Evolutionary conservation across 2,888 invertebrate species (phyloP), one percentile per base, ranked within the genome.

Genomic region (Eupithecia dodoneata): DNA sequence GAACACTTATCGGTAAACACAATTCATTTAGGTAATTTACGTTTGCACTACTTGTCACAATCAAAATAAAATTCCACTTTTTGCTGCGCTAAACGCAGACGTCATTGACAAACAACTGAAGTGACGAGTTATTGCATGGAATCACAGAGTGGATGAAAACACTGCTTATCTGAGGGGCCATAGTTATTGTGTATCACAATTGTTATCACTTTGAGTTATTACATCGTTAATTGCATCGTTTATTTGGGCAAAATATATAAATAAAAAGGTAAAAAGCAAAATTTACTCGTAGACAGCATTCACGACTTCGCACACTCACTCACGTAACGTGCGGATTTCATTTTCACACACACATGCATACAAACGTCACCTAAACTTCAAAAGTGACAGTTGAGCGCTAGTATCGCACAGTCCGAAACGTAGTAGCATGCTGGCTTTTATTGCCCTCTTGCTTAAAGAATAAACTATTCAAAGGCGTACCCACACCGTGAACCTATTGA

Each of bases 81-180:
- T 94, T 90, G 93, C 93, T 93, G 92, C 93, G 93, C 95, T 94
- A 94, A 94, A 94, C 94, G 94, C 93, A 94, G 93, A 94, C 95
- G 95, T 95, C 95, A 95, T 93, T 94, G 94, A 93, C 95, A 95
- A 94, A 95, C 95, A 95, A 94, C 93, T 92, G 88, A 93, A 94
- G 93, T 93, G 94, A 93, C 92, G 93, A 94, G 92, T 88, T 93
- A 93, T 93, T 91, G 93, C 94, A 94, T 91, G 89, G 93, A 89
- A 92, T 93, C 93, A 91, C 93, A 93, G 89, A 92, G 90, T 90
- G 90, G 87, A 92, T 88, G 91, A 92, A 93, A 94, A 94, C 94
- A 93, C 91, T 89, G 90, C 87, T 87, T 90, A 88, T 91, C 89
- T 91, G 91, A 88, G 83, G 87, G 85, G 92, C 92, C 94, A 93